Conservation (phyloP, 2,888 invertebrate genomes). For the Meganola albula region DNA sequence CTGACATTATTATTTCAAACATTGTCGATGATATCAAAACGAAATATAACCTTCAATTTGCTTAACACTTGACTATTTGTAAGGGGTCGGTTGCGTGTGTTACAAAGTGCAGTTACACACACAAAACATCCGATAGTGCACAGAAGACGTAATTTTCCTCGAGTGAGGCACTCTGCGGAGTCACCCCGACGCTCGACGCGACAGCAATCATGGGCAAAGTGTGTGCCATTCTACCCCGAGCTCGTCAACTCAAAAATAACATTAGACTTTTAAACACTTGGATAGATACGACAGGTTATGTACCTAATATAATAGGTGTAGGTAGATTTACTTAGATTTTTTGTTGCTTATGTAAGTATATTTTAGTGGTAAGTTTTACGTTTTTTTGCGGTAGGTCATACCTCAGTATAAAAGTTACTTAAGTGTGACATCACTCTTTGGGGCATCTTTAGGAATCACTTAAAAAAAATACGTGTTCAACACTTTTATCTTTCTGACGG, state of each 20-base stretch:
- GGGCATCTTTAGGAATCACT: too few species aligned
- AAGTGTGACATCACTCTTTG: too few species aligned
- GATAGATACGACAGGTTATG: slow-evolving; percentile 12
- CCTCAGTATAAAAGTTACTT: too few species aligned
- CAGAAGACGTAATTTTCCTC: slow-evolving; percentile 63
- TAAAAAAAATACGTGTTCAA: too few species aligned
- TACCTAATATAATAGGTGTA: too few species aligned
- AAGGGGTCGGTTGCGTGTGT: slow-evolving; percentile 40
- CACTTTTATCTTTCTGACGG: too few species aligned
- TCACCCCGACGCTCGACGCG: slow-evolving; percentile 33
- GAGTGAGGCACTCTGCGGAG: slow-evolving; percentile 51
- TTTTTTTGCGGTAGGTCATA: too few species aligned
- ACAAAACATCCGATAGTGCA: slow-evolving; percentile 53
- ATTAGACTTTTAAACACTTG: slow-evolving; percentile 31
- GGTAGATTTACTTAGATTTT: too few species aligned
- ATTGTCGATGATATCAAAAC: too few species aligned
- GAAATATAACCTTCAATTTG: slow-evolving; percentile 1
- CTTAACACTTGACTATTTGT: background rate
- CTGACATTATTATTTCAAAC: too few species aligned
- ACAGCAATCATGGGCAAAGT: slow-evolving; percentile 49
- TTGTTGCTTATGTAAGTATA: too few species aligned
- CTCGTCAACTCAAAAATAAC: slow-evolving; percentile 46
- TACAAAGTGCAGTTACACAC: slow-evolving; percentile 38
- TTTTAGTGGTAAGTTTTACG: too few species aligned
- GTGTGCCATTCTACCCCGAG: slow-evolving; percentile 36